Evolutionary conservation across 2,888 invertebrate species (phyloP), one percentile per base, ranked within the genome.

Genomic region (Ellobium chinense): DNA sequence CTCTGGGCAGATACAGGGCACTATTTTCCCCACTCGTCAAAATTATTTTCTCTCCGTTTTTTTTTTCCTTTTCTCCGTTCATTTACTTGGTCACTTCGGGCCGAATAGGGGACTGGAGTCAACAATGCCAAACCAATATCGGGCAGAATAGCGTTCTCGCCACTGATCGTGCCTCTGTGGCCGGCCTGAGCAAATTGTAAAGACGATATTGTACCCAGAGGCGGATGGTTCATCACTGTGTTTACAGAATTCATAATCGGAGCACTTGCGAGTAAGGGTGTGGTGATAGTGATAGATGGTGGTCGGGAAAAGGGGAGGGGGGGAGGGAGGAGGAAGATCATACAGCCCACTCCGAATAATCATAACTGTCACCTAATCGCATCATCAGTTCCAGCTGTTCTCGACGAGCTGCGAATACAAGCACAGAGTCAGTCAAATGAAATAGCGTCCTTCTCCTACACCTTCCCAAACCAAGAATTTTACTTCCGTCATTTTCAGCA

Each of bases 41-140:
- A 70, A 56, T 54, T 21, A 31, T 34, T 34, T 70, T 18, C 46
- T 7, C 46, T 18, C 18, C 7, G 46, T 12, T 7, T 12, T 70
- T 29, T 39, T 14, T 56, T 27, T 27, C 27, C 0, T 21, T 18
- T 27, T 29, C 14, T 46, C 46, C 34, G 7, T 1, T 2, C 34
- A 24, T 70, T 70, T 70, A 56, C 56, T 29, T 70, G 18, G 70
- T 70, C 56, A 56, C 4, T 70, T 56, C 12, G 54, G 34, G 29
- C 31, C 3, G 54, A 70, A 21, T n/a, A 70, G 56, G 54, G 21
- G 18, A 18, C 68, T 68, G 39, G 1, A 69, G 68, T 24, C n/a
- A 69, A 54, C 31, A 69, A 37, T 29, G 37, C 54, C 69, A 24
- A 31, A 9, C 31, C 21, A 54, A 54, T 69, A 29, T 18, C 12